Base-by-base conservation (phyloP, 2,797 vertebrate species). In the Platyrinchus mystaceus region DNA sequence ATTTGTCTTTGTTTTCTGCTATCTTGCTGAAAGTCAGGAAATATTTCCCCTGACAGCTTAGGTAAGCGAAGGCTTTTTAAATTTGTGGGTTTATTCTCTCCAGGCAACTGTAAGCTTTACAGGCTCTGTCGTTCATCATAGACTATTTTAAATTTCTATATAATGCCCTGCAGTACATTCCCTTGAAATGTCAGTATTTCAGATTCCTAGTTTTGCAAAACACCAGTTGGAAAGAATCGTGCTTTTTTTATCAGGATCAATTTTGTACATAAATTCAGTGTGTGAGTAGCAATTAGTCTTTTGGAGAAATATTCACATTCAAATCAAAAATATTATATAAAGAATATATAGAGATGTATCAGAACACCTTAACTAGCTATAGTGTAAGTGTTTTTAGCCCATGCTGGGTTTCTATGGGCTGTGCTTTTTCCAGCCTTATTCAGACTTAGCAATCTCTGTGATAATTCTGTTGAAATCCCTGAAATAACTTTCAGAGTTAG, bases 151-250 rank as follows among this genome's bases (percentile, higher is more conserved):
- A 24, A 58, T 87, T 60, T 83, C 73, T 89, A 93, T 47, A 27
- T 60, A 62, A 85, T 36, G 43, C 55, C 50, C 41, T 67, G 24
- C 30, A 84, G 46, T 81, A 27, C 0, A 1, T 80, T 88, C 56
- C n/a, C 47, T 28, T 88, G 75, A 89, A 79, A 89, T 0, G 0
- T 59, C 67, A 91, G 77, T 32, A 67, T 26, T 75, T 27, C 34
- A 79, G 50, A 82, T 87, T 73, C 41, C 34, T 73, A 26, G 28
- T 74, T 93, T 79, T 90, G 19, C n/a, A 67, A 85, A 89, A 60
- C 3, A 50, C 8, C 22, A 10, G 34, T 14, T 80, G 58, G 50
- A 77, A 88, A 73, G 81, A 7, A 19, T 36, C 46, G 46, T 64
- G 1, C 3, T 49, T 75, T 82, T 63, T 34, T 15, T 27, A 37